A percentile compares a stretch with the other conserved stretches of the same genome.
Conservation (phyloP, 2,888 invertebrate species). For the Galeruca laticollis region DNA sequence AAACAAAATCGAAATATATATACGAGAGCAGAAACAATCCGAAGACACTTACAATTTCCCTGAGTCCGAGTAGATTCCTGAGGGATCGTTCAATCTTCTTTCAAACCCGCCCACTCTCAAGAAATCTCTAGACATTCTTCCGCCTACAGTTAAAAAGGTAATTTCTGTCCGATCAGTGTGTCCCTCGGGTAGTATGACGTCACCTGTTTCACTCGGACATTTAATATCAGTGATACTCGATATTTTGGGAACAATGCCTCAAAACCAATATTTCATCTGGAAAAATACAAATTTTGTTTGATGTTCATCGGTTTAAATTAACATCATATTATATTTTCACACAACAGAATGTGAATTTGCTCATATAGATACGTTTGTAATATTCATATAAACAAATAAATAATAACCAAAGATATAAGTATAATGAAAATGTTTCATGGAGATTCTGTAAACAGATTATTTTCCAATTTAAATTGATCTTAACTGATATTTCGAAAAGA, state of each 20-base stretch:
- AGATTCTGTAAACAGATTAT: no score
- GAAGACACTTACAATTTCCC: conserved; percentile 49
- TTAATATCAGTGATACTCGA: conserved; percentile 46
- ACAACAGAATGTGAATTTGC: no score
- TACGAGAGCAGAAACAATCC: conserved; percentile 43
- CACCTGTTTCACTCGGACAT: conserved; percentile 58
- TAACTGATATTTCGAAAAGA: no score
- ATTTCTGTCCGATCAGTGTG: conserved; percentile 64
- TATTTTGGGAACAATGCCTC: conserved; percentile 16
- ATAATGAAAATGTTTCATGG: no score
- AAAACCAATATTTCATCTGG: background rate
- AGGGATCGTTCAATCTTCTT: conserved; percentile 67
- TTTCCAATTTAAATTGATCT: no score
- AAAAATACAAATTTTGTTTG: background rate
- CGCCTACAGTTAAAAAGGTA: conserved; percentile 67
- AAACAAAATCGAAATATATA: conserved; percentile 41
- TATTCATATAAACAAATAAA: no score
- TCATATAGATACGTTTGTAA: no score
- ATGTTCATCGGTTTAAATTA: background rate
- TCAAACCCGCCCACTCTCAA: conserved; percentile 59
- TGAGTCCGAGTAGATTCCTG: conserved; percentile 56
- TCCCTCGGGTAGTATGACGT: conserved; percentile 61
- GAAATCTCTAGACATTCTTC: conserved; percentile 63
- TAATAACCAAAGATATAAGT: no score
- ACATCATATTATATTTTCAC: background rate